phyloP scores from a whole-genome alignment of 2,888 invertebrate genomes.

The Poecilus cupreus region DNA sequence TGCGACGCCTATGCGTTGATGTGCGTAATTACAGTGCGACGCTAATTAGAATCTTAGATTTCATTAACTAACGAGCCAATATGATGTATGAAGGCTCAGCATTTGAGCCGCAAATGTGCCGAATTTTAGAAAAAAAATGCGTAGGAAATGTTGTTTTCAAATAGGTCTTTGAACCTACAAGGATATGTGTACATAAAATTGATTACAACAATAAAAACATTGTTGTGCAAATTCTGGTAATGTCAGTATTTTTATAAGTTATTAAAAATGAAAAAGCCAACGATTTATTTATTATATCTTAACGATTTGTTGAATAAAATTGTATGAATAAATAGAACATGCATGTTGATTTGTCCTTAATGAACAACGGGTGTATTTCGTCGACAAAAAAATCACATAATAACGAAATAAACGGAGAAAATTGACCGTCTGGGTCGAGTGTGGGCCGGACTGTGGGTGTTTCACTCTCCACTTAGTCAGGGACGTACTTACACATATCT shows the following conservation, averaged over 20 bases:
- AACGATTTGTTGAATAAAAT: conserved; percentile 37
- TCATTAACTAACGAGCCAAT: not conserved
- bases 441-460: conserved; percentile 52
- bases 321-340: conserved; percentile 23
- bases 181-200: not conserved
- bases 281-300: conserved; percentile 35
- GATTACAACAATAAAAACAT: conserved; percentile 9
- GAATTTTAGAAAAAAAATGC: conserved; percentile 22
- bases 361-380: conserved; percentile 13
- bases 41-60: conserved; percentile 40
- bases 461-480: conserved; percentile 29
- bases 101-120: not conserved
- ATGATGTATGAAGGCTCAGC: not conserved
- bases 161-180: conserved; percentile 46
- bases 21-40: conserved; percentile 46
- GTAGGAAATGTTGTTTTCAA: conserved; percentile 46
- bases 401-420: conserved; percentile 54
- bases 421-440: conserved; percentile 37
- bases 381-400: conserved; percentile 37
- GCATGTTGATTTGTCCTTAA: conserved; percentile 35
- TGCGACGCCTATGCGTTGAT: conserved; percentile 22
- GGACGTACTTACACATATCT: conserved; percentile 2
- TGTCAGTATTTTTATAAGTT: conserved; percentile 36
- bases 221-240: conserved; percentile 30
- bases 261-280: conserved; percentile 7